Evolutionary conservation across 2,113 vertebrate species (phyloP), one percentile per base, ranked within the genome.

Genomic region (Tringa solitaria): DNA sequence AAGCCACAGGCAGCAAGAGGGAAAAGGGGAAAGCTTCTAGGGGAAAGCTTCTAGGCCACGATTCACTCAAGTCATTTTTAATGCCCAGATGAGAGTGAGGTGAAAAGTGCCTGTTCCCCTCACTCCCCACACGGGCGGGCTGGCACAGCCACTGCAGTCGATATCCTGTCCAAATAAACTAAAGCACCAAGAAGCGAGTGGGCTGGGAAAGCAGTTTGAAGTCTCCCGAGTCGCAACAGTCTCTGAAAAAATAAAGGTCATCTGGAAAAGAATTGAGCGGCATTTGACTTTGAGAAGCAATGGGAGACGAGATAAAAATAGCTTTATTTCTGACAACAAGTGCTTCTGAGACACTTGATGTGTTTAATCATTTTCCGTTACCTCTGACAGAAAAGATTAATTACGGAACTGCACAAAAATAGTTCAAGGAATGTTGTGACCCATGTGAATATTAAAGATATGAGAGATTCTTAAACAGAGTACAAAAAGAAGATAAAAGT

Each of bases 301-400:
- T 79, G 84, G 53, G 91, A 96, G 89, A 96, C 0, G 0, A 84
- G 95, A 93, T 84, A 96, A 96, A 96, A 97, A 97, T 93, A 96
- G 84, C 84, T 91, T 96, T 91, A 89, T 83, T 96, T 96, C 94
- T 96, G 93, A 96, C 95, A 96, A 95, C 92, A 96, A 97, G 90
- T 94, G 77, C 93, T 96, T 96, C 93, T 87, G 93, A 95, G 93
- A 91, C 91, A 94, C 91, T 96, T 97, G 93, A 97, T 93, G 95
- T 84, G 84, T 96, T 97, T 96, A 96, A 97, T 97, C 87, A 91
- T 93, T 95, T 96, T 95, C 89, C 3, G 4, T 77, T 96, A 87
- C 94, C 91, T 94, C 89, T 96, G 94, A 91, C 93, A 96, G 84
- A 92, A 96, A 95, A 96, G 94, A 96, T 96, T 97, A 97, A 96